Evolutionary conservation across 2,797 vertebrate genomes (phyloP), one percentile per base, ranked within the genome.

Genomic region (Bradypodion pumilum): DNA sequence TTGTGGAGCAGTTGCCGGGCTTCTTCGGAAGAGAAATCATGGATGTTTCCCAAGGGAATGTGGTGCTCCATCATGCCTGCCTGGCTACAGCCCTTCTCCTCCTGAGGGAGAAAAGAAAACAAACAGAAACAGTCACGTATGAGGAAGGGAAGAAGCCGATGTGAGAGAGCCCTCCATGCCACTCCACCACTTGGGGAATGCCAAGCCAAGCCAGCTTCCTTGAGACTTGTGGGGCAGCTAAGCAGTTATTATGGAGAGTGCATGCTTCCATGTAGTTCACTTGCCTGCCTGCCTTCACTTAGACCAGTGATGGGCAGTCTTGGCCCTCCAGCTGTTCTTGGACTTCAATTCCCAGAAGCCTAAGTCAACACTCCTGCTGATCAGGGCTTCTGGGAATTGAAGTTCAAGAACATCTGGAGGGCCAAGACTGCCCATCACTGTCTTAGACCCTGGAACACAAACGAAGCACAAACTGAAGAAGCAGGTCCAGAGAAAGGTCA

Each of bases 1-100:
- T 97, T 97, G 73, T 96, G 96, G 1, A 97, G 94, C 74, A 97
- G 93, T 68, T 93, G 86, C 0, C 56, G 60, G 23, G 89, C 92
- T 27, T 96, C 94, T 23, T 74, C 70, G 9, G 95, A 94, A 75
- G 80, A 90, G n/a, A 96, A 94, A 3, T 8, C 13, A 52, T 86
- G 92, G 92, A 92, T 92, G 0, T 35, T 29, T 56, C 46, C 72
- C 42, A 44, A 10, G 1, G 37, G 73, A 21, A 44, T 15, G 1
- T 5, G 10, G n/a, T 6, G 3, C 8, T 68, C n/a, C 12, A 13
- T 49, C 49, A 59, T 29, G 29, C 16, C 78, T 12, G 1, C 25
- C 9, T 5, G 32, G n/a, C 40, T 4, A 16, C 15, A 3, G 16
- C 27, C 65, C 65, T 80, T 23, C 23, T 70, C 23, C 37, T 27